These are phyloP conservation scores for Coelinius sp. DNA, from an alignment of 2,888 invertebrate genomes.

Conservation along the genomic window DNA sequence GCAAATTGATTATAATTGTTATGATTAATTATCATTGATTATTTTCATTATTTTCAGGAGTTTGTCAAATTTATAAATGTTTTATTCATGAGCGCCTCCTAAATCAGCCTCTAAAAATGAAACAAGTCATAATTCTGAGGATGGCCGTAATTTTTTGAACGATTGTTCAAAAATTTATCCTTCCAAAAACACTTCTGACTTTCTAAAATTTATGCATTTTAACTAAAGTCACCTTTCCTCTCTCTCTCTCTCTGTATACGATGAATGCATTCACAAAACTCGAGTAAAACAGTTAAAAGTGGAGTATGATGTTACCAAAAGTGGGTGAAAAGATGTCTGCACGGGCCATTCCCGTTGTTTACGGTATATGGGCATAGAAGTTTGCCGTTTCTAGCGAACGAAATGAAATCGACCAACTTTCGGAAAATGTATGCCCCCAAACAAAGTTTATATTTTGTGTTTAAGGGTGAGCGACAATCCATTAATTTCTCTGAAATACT, in stretches of 20 bases:
- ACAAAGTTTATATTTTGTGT: slow-evolving; percentile 58
- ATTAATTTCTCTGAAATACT: slow-evolving; percentile 1
- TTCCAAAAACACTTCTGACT: neutral
- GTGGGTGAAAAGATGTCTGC: slow-evolving; percentile 42
- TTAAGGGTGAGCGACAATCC: slow-evolving; percentile 47
- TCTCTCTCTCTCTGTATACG: neutral
- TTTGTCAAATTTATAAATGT: slow-evolving; percentile 21
- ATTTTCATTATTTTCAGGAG: slow-evolving; percentile 40
- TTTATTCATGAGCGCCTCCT: slow-evolving; percentile 7
- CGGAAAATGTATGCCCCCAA: slow-evolving; percentile 55
- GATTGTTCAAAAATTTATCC: slow-evolving; percentile 1
- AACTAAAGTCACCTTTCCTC: slow-evolving; percentile 17
- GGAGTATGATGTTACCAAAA: slow-evolving; percentile 30
- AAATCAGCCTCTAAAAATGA: neutral
- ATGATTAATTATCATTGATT: neutral
- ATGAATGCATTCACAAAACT: slow-evolving; percentile 36
- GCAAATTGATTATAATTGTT: neutral
- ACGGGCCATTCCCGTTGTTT: slow-evolving; percentile 57
- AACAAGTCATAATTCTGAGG: neutral
- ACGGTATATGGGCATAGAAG: slow-evolving; percentile 48
- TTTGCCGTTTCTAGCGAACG: slow-evolving; percentile 60
- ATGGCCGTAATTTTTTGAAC: neutral
- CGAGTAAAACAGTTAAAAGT: slow-evolving; percentile 17
- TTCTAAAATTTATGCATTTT: neutral
- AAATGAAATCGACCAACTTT: slow-evolving; percentile 60